Conservation (phyloP, 53 echinoderm and acorn worm genomes). For the Arbacia lixula region DNA sequence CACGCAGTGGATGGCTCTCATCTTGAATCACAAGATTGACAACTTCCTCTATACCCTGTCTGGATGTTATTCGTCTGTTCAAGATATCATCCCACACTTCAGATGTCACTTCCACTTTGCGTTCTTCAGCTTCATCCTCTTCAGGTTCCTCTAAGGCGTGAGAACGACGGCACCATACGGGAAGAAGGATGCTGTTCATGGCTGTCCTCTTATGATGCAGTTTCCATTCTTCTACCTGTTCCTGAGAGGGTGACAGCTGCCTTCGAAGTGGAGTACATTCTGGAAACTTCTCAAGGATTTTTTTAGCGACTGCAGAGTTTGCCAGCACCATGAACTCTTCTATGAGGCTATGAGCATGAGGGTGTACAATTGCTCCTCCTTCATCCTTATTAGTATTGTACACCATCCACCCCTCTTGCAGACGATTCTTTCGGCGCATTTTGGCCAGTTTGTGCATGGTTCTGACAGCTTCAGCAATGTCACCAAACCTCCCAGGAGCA, state of each 20-base stretch:
- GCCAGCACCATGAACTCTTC: constrained; percentile 81
- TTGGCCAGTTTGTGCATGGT: constrained; percentile 50
- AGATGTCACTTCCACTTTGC: background rate
- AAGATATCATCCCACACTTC: constrained; percentile 10
- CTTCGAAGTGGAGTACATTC: constrained; percentile 68
- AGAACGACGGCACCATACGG: background rate
- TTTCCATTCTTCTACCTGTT: constrained; percentile 64
- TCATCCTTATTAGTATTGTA: constrained; percentile 56
- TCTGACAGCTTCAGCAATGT: constrained; percentile 8
- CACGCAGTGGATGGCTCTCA: constrained; percentile 76
- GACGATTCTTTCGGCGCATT: constrained; percentile 61
- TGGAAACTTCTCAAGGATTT: constrained; percentile 63
- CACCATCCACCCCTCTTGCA: constrained; percentile 63
- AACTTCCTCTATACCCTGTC: constrained; percentile 64
- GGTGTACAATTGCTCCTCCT: constrained; percentile 71
- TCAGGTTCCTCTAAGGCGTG: constrained; percentile 4
- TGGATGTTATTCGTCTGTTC: too few relatives aligned
- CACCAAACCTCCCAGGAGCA: background rate
- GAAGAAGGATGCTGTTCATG: constrained; percentile 61
- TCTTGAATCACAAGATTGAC: constrained; percentile 67
- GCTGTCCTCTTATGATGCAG: constrained; percentile 43
- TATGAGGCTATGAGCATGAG: constrained; percentile 71
- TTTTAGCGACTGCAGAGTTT: constrained; percentile 68
- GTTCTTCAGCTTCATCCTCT: background rate
- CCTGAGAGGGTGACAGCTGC: constrained; percentile 70